Conservation (phyloP, 2,113 vertebrate species). For the Pangasianodon gigas region DNA sequence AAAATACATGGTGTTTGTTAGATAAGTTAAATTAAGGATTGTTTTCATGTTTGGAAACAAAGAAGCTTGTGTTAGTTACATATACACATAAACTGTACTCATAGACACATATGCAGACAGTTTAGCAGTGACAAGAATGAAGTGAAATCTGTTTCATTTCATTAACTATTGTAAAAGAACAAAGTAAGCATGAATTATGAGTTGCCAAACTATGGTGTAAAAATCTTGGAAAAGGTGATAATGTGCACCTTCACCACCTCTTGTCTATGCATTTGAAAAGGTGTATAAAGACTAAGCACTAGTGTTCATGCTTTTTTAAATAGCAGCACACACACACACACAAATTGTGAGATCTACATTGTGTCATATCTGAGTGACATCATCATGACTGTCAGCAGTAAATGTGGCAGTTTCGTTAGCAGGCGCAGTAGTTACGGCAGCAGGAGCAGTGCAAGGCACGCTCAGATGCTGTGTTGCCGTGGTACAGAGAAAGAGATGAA, state of each 20-base stretch:
- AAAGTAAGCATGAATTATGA: not conserved
- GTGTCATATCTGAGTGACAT: constrained; percentile 15
- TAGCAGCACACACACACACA: not conserved
- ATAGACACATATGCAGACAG: not conserved
- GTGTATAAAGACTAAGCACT: not conserved
- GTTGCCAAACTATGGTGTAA: not conserved
- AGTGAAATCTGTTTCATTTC: not conserved
- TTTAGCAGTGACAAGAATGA: not conserved
- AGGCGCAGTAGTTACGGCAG: constrained; percentile 35
- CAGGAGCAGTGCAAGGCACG: not conserved
- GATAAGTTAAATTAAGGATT: not conserved
- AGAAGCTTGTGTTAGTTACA: not conserved
- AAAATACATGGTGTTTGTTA: not conserved
- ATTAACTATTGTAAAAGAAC: not conserved
- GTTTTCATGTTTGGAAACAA: not conserved
- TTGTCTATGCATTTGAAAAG: constrained; percentile 6
- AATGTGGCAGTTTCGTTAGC: constrained; percentile 31
- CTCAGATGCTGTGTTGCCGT: constrained; percentile 23
- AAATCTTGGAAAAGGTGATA: not conserved
- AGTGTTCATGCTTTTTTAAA: not conserved
- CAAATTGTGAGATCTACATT: not conserved
- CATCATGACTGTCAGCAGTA: constrained; percentile 7
- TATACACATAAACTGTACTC: not conserved
- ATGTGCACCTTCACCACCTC: not conserved
- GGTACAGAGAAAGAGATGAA: constrained; percentile 48